Conservation (phyloP, 2,113 vertebrate species). For the Atlantisia rogersi region DNA sequence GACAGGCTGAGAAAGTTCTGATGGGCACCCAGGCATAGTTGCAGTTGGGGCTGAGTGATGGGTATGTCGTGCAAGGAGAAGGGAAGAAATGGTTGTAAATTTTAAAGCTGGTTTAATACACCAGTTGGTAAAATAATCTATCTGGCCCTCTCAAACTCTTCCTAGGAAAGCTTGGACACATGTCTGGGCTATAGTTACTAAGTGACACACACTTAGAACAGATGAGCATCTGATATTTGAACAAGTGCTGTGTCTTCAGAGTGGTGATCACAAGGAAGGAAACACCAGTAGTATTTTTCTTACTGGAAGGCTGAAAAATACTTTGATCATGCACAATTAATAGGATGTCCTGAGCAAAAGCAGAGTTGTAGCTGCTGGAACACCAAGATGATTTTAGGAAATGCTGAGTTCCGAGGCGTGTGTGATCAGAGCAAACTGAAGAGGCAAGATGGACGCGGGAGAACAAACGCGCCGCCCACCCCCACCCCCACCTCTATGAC, state of each 20-base stretch:
- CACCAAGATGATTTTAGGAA: background rate
- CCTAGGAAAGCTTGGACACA: background rate
- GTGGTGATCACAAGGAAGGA: background rate
- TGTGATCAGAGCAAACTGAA: background rate
- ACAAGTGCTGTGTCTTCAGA: rapidly evolving
- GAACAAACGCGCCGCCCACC: background rate
- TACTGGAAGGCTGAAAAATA: background rate
- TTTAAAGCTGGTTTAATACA: background rate
- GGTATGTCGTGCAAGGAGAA: background rate
- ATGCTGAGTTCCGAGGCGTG: background rate
- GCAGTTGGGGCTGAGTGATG: background rate
- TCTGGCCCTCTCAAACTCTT: background rate
- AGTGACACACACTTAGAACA: background rate
- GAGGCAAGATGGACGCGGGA: background rate
- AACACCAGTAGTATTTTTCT: background rate
- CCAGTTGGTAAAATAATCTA: background rate
- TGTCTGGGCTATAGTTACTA: background rate
- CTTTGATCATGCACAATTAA: background rate
- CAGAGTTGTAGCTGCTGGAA: background rate
- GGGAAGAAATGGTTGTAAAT: background rate
- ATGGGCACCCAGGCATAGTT: background rate
- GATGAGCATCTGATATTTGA: background rate
- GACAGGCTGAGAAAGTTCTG: background rate
- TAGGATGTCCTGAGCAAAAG: background rate
- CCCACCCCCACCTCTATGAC: rapidly evolving